These are phyloP conservation scores for Dinocampus coccinellae DNA, from an alignment of 2,888 invertebrate genomes.

Conservation along the genomic window DNA sequence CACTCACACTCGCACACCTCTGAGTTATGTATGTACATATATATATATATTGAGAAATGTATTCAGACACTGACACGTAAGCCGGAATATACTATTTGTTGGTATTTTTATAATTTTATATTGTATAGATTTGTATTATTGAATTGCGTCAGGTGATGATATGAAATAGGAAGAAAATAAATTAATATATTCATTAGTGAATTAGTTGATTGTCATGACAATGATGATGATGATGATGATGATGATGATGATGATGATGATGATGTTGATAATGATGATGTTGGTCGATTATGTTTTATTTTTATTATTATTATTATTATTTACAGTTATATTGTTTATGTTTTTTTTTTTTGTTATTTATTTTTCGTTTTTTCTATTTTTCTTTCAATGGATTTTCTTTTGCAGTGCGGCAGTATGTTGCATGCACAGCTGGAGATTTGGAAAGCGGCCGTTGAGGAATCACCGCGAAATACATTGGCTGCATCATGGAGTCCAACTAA, in stretches of 20 bases:
- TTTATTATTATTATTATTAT: too few relatives aligned
- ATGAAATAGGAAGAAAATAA: not conserved
- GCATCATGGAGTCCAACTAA: constrained; percentile 64
- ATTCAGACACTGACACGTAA: too few relatives aligned
- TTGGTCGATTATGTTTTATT: not conserved
- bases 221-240: constrained; percentile 1
- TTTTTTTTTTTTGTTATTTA: too few relatives aligned
- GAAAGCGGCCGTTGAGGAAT: constrained; percentile 81
- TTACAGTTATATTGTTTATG: too few relatives aligned
- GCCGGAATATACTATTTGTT: not conserved
- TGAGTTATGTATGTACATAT: too few relatives aligned
- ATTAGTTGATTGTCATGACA: not conserved
- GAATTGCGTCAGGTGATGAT: not conserved
- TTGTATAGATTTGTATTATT: not conserved
- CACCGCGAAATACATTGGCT: constrained; percentile 71
- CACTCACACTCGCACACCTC: too few relatives aligned
- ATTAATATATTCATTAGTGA: not conserved
- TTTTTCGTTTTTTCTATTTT: constrained; percentile 24
- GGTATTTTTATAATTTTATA: not conserved
- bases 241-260: too few relatives aligned
- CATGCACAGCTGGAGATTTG: constrained; percentile 92
- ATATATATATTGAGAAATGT: too few relatives aligned
- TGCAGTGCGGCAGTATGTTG: constrained; percentile 85
- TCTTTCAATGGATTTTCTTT: constrained; percentile 33
- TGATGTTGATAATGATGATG: too few relatives aligned